Evolutionary conservation across 2,113 vertebrate genomes (phyloP), one percentile per base, ranked within the genome.

Genomic region (Salvelinus sp.): DNA sequence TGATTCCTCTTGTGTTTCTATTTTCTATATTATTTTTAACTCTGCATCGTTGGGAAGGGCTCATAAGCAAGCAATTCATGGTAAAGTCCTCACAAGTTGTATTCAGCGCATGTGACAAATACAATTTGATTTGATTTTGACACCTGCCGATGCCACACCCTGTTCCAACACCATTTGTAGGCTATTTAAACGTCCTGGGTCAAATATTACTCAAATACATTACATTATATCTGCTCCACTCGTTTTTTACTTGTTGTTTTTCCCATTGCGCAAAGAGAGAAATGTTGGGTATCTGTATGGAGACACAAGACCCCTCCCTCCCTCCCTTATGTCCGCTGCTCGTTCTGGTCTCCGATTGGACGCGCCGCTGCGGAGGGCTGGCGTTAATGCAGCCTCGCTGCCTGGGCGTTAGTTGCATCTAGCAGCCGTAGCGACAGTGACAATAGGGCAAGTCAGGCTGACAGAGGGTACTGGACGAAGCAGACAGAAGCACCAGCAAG

Each of bases 301-400:
- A 72, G 63, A 78, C 70, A 73, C 70, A 18, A n/a, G 67, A 69
- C 12, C 54, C 22, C n/a, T n/a, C n/a, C 22, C 58, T 30, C 60
- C 54, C 54, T 38, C 4, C 6, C 57, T 5, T 30, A 30, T 18
- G 58, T 48, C 20, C 65, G 27, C 58, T 33, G 33, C 44, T 18
- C 79, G 83, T 74, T 83, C 72, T 82, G 66, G 44, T 75, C 73
- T 78, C 81, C 77, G 81, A 88, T 89, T 89, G 87, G 85, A 0
- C 63, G n/a, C 48, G 3, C 2, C 0, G 1, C 4, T 54, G 6
- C 38, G 38, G 81, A 68, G 86, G 86, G 88, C 85, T 80, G 58
- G 87, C 6, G 57, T 38, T 18, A 65, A 22, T 16, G 47, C 58
- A 70, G 57, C 72, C 63, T 73, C 69, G 25, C 38, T 44, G 47